Evolutionary conservation across 2,797 vertebrate species (phyloP).

Genomic region (Odontamblyopus rebecca): DNA sequence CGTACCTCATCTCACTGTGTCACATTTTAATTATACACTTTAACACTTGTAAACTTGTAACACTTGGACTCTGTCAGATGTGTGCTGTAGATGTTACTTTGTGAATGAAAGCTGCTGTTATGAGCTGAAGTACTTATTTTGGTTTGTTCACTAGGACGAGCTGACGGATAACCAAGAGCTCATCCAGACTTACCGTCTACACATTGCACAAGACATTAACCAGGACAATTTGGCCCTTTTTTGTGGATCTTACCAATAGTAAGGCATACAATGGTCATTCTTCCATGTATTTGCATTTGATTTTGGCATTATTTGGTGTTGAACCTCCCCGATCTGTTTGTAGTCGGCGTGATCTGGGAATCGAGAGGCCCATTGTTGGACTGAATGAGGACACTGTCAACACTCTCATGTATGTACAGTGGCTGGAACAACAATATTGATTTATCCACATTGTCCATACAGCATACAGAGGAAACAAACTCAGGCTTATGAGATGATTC

Average conservation of each 20-base stretch:
- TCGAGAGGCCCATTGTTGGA: slow-evolving; percentile 89
- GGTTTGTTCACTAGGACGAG: slow-evolving; percentile 82
- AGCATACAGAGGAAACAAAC: background rate
- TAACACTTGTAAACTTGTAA: slow-evolving; percentile 13
- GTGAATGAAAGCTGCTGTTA: background rate
- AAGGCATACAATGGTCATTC: slow-evolving; percentile 49
- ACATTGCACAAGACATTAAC: slow-evolving; percentile 97
- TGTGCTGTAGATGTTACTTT: background rate
- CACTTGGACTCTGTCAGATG: slow-evolving; percentile 12
- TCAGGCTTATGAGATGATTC: background rate
- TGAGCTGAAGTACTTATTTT: background rate
- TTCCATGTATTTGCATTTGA: background rate
- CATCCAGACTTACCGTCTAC: slow-evolving; percentile 95
- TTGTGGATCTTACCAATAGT: slow-evolving; percentile 87
- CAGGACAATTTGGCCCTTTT: slow-evolving; percentile 96
- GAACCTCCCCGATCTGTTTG: background rate
- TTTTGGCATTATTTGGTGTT: background rate
- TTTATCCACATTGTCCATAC: background rate
- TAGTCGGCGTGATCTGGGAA: slow-evolving; percentile 92
- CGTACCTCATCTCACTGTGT: slow-evolving; percentile 10
- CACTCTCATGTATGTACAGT: slow-evolving; percentile 86
- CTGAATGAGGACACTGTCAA: slow-evolving; percentile 84
- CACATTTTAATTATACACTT: slow-evolving; percentile 37
- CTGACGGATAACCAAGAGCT: slow-evolving; percentile 93
- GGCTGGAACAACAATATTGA: background rate